phyloP scores from a whole-genome alignment of 30 jellyfish, hydroid and myxozoan species.

The Rhopilema esculentum region DNA sequence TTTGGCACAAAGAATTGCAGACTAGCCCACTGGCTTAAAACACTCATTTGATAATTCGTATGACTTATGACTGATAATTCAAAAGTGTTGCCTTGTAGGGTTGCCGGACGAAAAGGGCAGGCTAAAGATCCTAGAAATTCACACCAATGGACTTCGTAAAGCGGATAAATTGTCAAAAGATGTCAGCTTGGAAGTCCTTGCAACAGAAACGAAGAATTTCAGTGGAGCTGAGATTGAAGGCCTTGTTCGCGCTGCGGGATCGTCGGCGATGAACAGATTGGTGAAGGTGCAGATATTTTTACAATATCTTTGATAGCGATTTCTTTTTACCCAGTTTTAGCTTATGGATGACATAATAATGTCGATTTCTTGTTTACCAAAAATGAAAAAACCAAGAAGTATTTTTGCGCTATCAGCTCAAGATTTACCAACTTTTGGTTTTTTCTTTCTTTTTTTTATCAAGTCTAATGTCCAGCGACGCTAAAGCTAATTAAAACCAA shows the following conservation, averaged over 20 bases:
- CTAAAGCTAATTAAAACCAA: too few species aligned
- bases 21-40: too few species aligned
- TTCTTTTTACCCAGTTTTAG: neutral
- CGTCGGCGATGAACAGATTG: slow-evolving; percentile 92
- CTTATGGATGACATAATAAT: too few species aligned
- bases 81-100: slow-evolving; percentile 17
- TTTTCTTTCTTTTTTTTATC: too few species aligned
- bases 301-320: neutral
- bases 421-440: too few species aligned
- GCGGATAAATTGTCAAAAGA: slow-evolving; percentile 64
- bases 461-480: too few species aligned
- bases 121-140: slow-evolving; percentile 88
- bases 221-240: slow-evolving; percentile 99
- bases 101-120: slow-evolving; percentile 98
- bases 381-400: too few species aligned
- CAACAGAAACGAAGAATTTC: slow-evolving; percentile 90
- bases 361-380: too few species aligned
- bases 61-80: neutral
- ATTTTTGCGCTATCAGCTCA: too few species aligned
- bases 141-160: slow-evolving; percentile 79
- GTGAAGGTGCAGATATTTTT: slow-evolving; percentile 49
- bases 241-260: slow-evolving; percentile 97
- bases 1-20: too few species aligned
- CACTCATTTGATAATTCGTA: too few species aligned
- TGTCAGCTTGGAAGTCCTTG: slow-evolving; percentile 68